Base-by-base conservation (phyloP, 2,113 vertebrate genomes). In the Passer domesticus region DNA sequence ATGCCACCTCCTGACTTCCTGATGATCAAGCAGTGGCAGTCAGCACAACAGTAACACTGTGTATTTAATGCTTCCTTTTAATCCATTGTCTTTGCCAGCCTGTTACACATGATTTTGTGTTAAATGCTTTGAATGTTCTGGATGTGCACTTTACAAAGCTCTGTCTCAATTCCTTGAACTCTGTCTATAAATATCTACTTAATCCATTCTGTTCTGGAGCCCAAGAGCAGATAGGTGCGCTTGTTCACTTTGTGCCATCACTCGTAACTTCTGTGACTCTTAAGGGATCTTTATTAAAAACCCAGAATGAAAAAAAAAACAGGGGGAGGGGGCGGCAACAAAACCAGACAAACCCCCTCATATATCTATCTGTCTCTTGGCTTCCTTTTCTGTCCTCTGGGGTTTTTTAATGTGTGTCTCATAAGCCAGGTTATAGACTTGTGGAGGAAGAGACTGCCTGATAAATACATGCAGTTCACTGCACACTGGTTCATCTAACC, bases 331-430 rank as follows among this genome's bases (percentile, higher is more conserved):
- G 30, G 5, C 9, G 30, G 11, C n/a, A 59, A 64, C 7, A 3
- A 79, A 91, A 50, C 24, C 49, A 85, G 85, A 67, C 70, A 77
- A 63, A 43, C 41, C 9, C n/a, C 7, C 13, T 89, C 68, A 47
- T 83, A 59, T 75, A 87, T 90, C 67, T 90, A 0, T 52, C 64
- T 77, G 43, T 88, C 74, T 95, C 77, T 85, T 94, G 70, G n/a
- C 81, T 94, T 94, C 59, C 35, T 49, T 82, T 89, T 67, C 58
- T 56, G 23, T 68, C 77, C 81, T 72, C 77, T 75, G 89, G 83
- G 83, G 91, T 82, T 92, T 75, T 94, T 90, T 91, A 83, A 87
- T 87, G 46, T 87, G 44, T 83, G 33, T 80, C 64, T 91, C 39
- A 20, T 94, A 92, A 95, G 20, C 28, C 63, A 77, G 62, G 46